These are phyloP conservation scores for Crotophaga sulcirostris DNA, from an alignment of 2,113 vertebrate genomes.

Conservation along the genomic window DNA sequence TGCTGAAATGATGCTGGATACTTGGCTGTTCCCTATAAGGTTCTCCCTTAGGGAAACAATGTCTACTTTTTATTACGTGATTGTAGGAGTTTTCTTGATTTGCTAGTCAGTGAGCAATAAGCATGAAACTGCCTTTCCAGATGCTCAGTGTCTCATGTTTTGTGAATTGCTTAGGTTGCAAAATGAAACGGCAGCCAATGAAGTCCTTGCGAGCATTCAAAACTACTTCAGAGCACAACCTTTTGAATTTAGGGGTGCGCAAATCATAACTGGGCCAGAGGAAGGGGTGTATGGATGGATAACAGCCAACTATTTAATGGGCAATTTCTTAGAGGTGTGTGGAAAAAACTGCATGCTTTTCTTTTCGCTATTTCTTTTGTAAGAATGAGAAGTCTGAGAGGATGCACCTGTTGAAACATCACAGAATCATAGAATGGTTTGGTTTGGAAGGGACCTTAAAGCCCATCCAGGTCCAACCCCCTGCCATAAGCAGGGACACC, in stretches of 20 bases:
- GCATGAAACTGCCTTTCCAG: constrained; percentile 17
- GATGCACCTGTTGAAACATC: background rate
- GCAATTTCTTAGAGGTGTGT: constrained; percentile 91
- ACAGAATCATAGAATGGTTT: too few relatives aligned
- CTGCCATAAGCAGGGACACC: too few relatives aligned
- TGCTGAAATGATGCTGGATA: background rate
- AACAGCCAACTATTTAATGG: constrained; percentile 96
- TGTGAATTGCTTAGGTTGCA: constrained; percentile 79
- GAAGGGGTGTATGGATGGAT: constrained; percentile 97
- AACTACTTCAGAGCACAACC: constrained; percentile 85
- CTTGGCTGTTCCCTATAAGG: background rate
- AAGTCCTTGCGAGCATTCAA: constrained; percentile 80
- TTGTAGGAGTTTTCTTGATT: background rate
- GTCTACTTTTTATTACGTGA: background rate
- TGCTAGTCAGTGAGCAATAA: background rate
- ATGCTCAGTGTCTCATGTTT: constrained; percentile 71
- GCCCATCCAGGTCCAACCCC: too few relatives aligned
- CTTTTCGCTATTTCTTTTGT: constrained; percentile 33
- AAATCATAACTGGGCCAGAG: constrained; percentile 91
- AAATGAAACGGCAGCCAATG: constrained; percentile 79
- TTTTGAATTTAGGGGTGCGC: constrained; percentile 88
- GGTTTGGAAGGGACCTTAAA: too few relatives aligned
- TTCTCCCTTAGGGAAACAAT: background rate
- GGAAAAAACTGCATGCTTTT: constrained; percentile 73
- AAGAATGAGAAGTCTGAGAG: background rate